Conservation (phyloP, 2,797 vertebrate species). For the Acrossocheilus wenchowensis region DNA sequence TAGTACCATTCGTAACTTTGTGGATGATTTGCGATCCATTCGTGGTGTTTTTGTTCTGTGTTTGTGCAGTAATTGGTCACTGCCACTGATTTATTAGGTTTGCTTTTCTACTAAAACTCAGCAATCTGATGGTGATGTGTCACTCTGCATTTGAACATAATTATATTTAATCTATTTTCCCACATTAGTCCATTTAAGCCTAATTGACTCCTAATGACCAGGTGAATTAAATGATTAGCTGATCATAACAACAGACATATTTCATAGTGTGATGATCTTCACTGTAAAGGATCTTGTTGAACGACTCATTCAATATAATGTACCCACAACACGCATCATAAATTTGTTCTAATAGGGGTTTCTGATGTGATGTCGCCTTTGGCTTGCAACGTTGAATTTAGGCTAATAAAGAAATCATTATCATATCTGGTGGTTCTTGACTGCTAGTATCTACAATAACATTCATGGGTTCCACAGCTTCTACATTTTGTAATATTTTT, state of each 20-base stretch:
- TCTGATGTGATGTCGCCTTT: conserved; percentile 10
- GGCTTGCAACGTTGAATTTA: conserved; percentile 8
- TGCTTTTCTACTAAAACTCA: conserved; percentile 14
- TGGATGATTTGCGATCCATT: not conserved
- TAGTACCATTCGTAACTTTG: not conserved
- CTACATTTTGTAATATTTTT: not conserved
- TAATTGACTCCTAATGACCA: conserved; percentile 22
- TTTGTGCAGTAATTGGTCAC: not conserved
- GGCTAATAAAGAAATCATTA: conserved; percentile 22
- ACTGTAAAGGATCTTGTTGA: not conserved
- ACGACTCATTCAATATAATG: not conserved
- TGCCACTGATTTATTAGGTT: conserved; percentile 1
- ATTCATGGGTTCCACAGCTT: not conserved
- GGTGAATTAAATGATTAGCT: conserved; percentile 29
- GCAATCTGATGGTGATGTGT: not conserved
- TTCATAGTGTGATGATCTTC: conserved; percentile 9
- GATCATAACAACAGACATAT: conserved; percentile 31
- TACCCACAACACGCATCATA: conserved; percentile 7
- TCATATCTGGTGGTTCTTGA: not conserved
- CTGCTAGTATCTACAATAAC: not conserved
- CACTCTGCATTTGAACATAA: conserved; percentile 13
- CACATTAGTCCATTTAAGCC: conserved; percentile 9
- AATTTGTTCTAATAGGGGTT: conserved; percentile 16
- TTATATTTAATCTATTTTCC: conserved; percentile 20
- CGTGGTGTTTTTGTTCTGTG: not conserved